Conservation (phyloP, 2,113 vertebrate genomes). For the Pollachius pollachius region DNA sequence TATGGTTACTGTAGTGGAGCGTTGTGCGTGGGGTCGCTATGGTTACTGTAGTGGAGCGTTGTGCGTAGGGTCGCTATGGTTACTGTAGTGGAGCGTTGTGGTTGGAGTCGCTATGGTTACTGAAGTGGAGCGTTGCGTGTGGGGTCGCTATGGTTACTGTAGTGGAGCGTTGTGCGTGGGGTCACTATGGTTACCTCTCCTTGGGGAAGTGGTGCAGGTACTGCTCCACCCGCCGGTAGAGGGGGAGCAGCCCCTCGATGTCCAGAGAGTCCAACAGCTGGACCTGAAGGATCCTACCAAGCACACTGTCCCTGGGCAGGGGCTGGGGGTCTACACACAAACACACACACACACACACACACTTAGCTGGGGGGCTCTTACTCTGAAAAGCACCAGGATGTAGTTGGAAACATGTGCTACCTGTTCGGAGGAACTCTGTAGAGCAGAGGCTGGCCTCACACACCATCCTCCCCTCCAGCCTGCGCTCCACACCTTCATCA, state of each 20-base stretch:
- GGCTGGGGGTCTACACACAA: constrained; percentile 68
- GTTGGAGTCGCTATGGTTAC: too few relatives aligned
- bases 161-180: not conserved
- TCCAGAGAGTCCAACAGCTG: constrained; percentile 96
- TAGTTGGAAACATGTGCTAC: constrained; percentile 63
- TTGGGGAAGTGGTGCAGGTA: constrained; percentile 91
- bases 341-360: constrained; percentile 15
- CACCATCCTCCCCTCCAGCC: constrained; percentile 77
- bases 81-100: too few relatives aligned
- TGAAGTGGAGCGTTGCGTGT: not conserved
- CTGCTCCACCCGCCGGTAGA: constrained; percentile 87
- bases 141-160: not conserved
- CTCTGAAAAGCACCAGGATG: not conserved
- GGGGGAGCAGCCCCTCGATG: constrained; percentile 91
- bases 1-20: too few relatives aligned
- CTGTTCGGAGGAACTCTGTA: constrained; percentile 78
- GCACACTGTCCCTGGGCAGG: constrained; percentile 86
- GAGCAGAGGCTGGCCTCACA: constrained; percentile 88
- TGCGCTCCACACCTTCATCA: constrained; percentile 61
- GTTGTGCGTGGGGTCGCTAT: too few relatives aligned
- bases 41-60: too few relatives aligned
- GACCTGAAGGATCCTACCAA: constrained; percentile 89
- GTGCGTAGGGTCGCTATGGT: too few relatives aligned
- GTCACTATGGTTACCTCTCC: constrained; percentile 76
- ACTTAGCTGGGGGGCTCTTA: not conserved